Percentiles rank a stretch among this genome's conserved stretches.
phyloP scores from a whole-genome alignment of 1,140 invertebrate species.

The Drosophila novamexicana region DNA sequence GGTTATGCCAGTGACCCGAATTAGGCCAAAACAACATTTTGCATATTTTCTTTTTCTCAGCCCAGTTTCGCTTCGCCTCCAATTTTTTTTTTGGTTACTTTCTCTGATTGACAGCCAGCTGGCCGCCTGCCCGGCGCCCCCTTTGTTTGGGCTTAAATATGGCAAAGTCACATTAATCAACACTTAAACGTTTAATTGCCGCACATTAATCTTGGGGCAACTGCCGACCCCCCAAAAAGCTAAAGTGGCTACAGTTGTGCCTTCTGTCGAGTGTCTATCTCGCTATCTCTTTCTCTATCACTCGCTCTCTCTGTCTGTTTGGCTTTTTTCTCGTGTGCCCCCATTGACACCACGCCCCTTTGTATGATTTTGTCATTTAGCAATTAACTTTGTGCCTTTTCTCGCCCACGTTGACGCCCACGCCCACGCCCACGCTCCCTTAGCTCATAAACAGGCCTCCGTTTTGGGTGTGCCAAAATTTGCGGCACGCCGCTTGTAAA shows the following conservation, averaged over 20 bases:
- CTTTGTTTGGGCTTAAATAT: slow-evolving; percentile 27
- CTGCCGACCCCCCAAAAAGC: slow-evolving; percentile 16
- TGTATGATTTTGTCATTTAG: slow-evolving; percentile 75
- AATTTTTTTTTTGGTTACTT: background rate
- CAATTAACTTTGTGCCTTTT: slow-evolving; percentile 74
- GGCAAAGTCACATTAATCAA: slow-evolving; percentile 81
- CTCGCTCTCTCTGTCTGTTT: slow-evolving; percentile 25
- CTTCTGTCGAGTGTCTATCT: slow-evolving; percentile 49
- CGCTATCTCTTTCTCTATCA: background rate
- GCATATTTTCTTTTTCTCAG: slow-evolving; percentile 38
- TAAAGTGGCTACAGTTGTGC: slow-evolving; percentile 17
- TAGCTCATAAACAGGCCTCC: slow-evolving; percentile 43
- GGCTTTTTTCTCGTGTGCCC: slow-evolving; percentile 33
- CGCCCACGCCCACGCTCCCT: background rate
- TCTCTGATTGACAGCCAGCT: slow-evolving; percentile 45
- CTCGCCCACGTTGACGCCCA: background rate
- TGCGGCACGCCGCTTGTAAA: slow-evolving; percentile 77
- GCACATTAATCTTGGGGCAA: slow-evolving; percentile 72
- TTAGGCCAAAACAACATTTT: slow-evolving; percentile 46
- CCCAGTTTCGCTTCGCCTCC: background rate
- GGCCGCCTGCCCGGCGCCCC: slow-evolving; percentile 2
- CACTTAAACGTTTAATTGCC: slow-evolving; percentile 83
- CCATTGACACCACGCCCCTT: slow-evolving; percentile 30
- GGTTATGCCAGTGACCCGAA: slow-evolving; percentile 52
- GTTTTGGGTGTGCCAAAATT: slow-evolving; percentile 64